A percentile compares a stretch with the other conserved stretches of the same genome.
These are phyloP conservation scores for Drosophila mauritiana DNA, from an alignment of 1,140 invertebrate species.

Conservation along the genomic window DNA sequence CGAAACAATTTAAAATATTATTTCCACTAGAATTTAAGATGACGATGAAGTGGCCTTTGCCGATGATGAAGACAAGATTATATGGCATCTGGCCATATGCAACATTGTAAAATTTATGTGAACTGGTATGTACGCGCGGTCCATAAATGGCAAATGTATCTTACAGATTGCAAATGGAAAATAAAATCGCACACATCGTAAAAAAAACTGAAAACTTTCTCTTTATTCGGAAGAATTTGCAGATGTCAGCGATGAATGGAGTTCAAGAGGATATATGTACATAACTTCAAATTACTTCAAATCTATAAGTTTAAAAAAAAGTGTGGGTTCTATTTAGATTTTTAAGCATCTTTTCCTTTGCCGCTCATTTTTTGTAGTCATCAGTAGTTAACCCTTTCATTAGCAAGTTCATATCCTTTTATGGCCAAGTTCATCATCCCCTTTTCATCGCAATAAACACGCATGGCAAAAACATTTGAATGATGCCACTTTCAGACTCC, in stretches of 20 bases:
- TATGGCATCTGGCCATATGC: slow-evolving; percentile 44
- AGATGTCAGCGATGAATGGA: slow-evolving; percentile 6
- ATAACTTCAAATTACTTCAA: not conserved
- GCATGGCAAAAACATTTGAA: slow-evolving; percentile 42
- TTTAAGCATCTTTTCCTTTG: no score
- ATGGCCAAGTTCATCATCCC: not conserved
- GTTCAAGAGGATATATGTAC: slow-evolving; percentile 10
- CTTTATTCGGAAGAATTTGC: slow-evolving; percentile 24
- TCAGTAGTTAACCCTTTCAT: not conserved
- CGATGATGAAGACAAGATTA: slow-evolving; percentile 34
- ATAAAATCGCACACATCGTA: slow-evolving; percentile 20
- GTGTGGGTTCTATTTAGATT: no score
- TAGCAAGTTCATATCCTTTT: no score
- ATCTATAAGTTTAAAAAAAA: no score
- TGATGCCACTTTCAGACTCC: slow-evolving; percentile 30
- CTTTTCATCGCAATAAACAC: slow-evolving; percentile 8
- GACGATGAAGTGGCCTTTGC: slow-evolving; percentile 28
- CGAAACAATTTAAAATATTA: no score
- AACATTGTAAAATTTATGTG: slow-evolving; percentile 29
- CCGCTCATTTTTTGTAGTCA: not conserved
- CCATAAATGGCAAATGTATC: slow-evolving; percentile 44
- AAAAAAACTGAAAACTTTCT: slow-evolving; percentile 8
- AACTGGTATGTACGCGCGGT: not conserved
- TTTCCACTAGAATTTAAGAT: no score
- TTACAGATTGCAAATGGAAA: slow-evolving; percentile 49